Evolutionary conservation across 37 sponge, comb jelly and placozoan species (phyloP), one percentile per base, ranked within the genome.

Genomic region (Theonella swinhoei): DNA sequence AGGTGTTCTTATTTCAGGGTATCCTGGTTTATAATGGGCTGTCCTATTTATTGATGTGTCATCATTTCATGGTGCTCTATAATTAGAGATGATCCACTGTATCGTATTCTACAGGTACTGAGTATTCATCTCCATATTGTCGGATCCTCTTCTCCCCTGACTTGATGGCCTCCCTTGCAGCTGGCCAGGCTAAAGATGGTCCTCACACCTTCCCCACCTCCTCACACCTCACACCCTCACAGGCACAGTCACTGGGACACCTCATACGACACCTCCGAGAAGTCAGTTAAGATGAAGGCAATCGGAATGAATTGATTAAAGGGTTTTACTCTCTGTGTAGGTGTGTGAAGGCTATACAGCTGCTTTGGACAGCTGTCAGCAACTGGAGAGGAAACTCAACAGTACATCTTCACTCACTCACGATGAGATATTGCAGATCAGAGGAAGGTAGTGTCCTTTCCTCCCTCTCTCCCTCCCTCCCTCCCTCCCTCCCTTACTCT

Each of bases 391-490:
- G 90, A 88, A 93, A 54, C 29, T 84, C 31, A 85, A 85, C 17
- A 39, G 38, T 3, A 25, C 68, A 2, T 31, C 42, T 28, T 62
- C 70, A 11, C 63, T 89, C 39, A 47, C 60, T 33, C 1, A 66
- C 19, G 89, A 89, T 22, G 89, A 89, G 31, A 33, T 89, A 23
- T 58, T 68, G 63, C 84, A 83, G 68, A 85, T 89, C 14, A 32
- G 79, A 24, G 42, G 22, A 14, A 68, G 70, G 11, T 67, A 28
- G 70, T 39, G 79, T 22, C n/a, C n/a, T n/a, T n/a, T n/a, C n/a
- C n/a, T n/a, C n/a, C n/a, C n/a, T n/a, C n/a, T n/a, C n/a, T n/a
- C n/a, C n/a, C n/a, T n/a, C n/a, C n/a, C n/a, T n/a, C n/a, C n/a
- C n/a, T n/a, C n/a, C n/a, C 9, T 28, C 74, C 35, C n/a, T n/a